phyloP scores from a whole-genome alignment of 2,113 vertebrate species.

The Colaptes auratus region DNA sequence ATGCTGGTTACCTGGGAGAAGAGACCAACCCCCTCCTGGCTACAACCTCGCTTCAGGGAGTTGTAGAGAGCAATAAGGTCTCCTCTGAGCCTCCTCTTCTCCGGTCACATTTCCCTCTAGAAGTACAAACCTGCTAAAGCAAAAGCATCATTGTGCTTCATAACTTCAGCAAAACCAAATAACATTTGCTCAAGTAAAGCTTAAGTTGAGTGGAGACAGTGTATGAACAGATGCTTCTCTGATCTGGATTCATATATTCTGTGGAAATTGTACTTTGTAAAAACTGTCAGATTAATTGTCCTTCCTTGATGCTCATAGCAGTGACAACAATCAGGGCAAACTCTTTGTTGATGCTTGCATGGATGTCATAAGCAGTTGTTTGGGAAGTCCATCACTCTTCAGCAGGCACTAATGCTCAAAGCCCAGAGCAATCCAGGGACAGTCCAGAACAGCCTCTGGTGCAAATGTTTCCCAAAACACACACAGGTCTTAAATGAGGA shows the following conservation, averaged over 20 bases:
- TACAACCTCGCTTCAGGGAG: too few relatives aligned
- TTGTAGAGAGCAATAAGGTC: too few relatives aligned
- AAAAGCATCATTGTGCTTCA: neutral
- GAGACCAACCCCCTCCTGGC: too few relatives aligned
- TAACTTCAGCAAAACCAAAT: neutral
- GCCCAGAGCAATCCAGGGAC: neutral
- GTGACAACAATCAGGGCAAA: fast-evolving
- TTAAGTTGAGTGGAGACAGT: neutral
- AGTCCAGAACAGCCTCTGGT: neutral
- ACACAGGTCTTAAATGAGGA: neutral
- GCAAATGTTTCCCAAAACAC: neutral
- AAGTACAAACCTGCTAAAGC: neutral
- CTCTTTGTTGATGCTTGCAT: neutral
- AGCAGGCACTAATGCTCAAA: neutral
- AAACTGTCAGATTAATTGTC: neutral
- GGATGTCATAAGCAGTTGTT: neutral
- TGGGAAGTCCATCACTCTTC: neutral
- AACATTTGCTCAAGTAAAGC: neutral
- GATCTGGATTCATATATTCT: neutral
- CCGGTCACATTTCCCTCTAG: neutral
- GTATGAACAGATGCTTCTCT: neutral
- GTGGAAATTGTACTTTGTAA: neutral
- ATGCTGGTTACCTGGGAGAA: too few relatives aligned
- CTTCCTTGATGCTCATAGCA: neutral
- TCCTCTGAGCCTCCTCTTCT: too few relatives aligned